phyloP scores from a whole-genome alignment of 2,888 invertebrate species.

The Phasia obesa region DNA sequence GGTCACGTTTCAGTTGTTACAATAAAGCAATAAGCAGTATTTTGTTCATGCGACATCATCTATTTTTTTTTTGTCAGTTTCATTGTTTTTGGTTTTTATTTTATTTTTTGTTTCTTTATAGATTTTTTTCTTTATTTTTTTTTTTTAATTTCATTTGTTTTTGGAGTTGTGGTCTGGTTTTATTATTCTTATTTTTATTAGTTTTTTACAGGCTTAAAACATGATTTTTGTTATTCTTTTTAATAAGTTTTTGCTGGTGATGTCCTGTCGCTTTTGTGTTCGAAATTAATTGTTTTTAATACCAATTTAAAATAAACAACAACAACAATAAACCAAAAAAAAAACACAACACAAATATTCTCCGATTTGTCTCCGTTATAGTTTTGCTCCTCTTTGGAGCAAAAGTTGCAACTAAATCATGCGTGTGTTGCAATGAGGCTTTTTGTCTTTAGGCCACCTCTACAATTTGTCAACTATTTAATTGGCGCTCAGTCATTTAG shows the following conservation, averaged over 20 bases:
- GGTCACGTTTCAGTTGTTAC: slow-evolving; percentile 71
- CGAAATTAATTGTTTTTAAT: slow-evolving; percentile 70
- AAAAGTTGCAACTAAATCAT: slow-evolving; percentile 72
- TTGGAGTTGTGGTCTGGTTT: slow-evolving; percentile 49
- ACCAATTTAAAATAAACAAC: slow-evolving; percentile 52
- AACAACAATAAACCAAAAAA: slow-evolving; percentile 1
- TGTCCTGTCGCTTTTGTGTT: slow-evolving; percentile 64
- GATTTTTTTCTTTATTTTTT: slow-evolving; percentile 21
- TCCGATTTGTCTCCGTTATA: slow-evolving; percentile 24
- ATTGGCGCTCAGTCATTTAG: slow-evolving; percentile 74
- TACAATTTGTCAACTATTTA: slow-evolving; percentile 79
- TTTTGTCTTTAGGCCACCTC: slow-evolving; percentile 56
- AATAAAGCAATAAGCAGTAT: slow-evolving; percentile 69
- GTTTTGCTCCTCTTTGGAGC: slow-evolving; percentile 36
- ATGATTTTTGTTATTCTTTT: slow-evolving; percentile 48
- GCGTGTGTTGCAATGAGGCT: slow-evolving; percentile 65
- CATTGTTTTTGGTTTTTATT: slow-evolving; percentile 13
- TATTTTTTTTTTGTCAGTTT: slow-evolving; percentile 43
- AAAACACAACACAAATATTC: background rate
- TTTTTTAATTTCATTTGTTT: slow-evolving; percentile 24
- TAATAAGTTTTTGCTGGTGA: slow-evolving; percentile 30
- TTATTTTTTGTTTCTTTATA: slow-evolving; percentile 42
- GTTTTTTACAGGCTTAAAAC: slow-evolving; percentile 59
- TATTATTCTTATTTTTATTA: slow-evolving; percentile 66
- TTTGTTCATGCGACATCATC: slow-evolving; percentile 68